Conservation (phyloP, 1,140 invertebrate species). For the Heliothis virescens region DNA sequence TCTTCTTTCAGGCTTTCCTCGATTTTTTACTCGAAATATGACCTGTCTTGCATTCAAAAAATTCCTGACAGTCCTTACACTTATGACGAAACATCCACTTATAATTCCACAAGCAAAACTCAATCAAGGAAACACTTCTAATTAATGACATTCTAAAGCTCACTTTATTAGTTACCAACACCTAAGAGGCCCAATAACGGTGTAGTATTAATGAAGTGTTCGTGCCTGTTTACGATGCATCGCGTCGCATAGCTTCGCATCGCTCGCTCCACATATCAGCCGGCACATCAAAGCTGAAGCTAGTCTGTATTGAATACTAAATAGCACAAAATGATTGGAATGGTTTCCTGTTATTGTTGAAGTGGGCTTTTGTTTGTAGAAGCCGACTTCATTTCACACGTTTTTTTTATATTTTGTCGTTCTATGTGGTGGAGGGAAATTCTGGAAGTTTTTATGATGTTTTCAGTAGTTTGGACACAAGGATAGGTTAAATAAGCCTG, state of each 20-base stretch:
- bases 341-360: constrained; percentile 19
- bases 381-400: not conserved
- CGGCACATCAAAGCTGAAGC: constrained; percentile 22
- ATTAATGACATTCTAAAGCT: not conserved
- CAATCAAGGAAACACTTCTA: not conserved
- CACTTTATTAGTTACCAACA: not conserved
- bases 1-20: too few species aligned
- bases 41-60: too few species aligned
- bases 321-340: constrained; percentile 10
- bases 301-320: constrained; percentile 1
- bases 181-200: not conserved
- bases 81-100: not conserved
- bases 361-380: not conserved
- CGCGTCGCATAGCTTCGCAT: constrained; percentile 3
- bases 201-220: not conserved
- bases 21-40: too few species aligned
- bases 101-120: not conserved
- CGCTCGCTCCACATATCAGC: constrained; percentile 19
- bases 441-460: too few species aligned
- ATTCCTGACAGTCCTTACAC: not conserved
- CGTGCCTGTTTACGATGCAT: not conserved
- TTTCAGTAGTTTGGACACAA: too few species aligned
- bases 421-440: too few species aligned
- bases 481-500: too few species aligned
- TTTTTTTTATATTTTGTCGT: too few species aligned